A percentile compares a stretch with the other conserved stretches of the same genome.
Conservation (phyloP, 2,888 invertebrate species). For the Orthosia cruda region DNA sequence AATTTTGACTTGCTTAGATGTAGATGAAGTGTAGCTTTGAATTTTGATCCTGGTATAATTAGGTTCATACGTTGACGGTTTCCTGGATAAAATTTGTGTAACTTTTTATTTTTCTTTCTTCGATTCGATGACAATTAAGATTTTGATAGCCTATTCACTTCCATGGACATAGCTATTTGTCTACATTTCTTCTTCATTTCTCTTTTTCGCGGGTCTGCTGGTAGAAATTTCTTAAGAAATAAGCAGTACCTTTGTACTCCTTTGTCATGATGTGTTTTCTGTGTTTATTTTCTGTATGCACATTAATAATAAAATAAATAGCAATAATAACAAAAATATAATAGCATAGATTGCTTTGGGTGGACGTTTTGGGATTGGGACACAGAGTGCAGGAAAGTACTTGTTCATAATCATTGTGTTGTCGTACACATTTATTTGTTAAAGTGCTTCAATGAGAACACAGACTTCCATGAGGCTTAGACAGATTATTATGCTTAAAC, state of each 20-base stretch:
- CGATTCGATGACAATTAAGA: neutral
- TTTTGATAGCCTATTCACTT: no score
- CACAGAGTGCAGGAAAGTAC: neutral
- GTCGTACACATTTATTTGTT: neutral
- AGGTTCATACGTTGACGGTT: neutral
- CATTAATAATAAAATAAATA: no score
- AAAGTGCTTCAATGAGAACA: no score
- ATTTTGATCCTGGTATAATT: neutral
- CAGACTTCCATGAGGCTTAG: neutral
- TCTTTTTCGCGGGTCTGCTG: no score
- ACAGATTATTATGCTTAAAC: neutral
- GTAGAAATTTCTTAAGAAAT: no score
- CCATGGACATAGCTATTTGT: no score
- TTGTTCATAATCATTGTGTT: neutral
- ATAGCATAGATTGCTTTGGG: neutral
- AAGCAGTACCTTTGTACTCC: no score
- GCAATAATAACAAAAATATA: no score
- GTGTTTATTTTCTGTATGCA: no score
- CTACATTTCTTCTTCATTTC: no score
- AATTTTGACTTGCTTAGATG: conserved; percentile 10
- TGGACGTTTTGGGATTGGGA: neutral
- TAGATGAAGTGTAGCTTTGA: neutral
- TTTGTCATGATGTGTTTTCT: no score
- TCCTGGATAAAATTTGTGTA: neutral
- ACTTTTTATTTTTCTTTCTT: neutral